Conservation (phyloP, 2,888 invertebrate genomes). For the Tribolium freemani region DNA sequence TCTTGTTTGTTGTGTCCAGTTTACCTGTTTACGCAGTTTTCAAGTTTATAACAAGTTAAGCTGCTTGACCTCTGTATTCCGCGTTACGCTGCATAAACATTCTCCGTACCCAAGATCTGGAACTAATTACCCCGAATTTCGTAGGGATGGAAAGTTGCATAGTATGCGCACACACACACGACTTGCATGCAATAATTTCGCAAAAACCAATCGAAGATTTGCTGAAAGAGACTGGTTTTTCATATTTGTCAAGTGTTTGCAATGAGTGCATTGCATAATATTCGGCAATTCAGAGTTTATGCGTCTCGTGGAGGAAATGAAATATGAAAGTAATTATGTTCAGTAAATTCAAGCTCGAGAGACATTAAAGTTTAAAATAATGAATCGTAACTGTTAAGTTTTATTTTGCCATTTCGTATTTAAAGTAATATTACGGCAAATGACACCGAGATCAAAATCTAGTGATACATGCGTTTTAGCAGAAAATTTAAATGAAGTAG, state of each 20-base stretch:
- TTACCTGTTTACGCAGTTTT: constrained; percentile 57
- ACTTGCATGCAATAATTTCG: constrained; percentile 1
- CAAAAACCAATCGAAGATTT: not conserved
- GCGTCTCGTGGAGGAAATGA: not conserved
- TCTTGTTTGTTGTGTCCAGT: constrained; percentile 59
- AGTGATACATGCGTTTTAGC: not conserved
- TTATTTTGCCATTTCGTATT: not conserved
- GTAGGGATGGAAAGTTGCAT: constrained; percentile 15
- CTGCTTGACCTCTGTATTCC: constrained; percentile 60
- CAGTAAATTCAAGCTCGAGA: not conserved
- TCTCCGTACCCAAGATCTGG: constrained; percentile 55
- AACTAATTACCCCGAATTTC: constrained; percentile 55
- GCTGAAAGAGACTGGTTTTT: not conserved
- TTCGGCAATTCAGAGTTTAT: not conserved
- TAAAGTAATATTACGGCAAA: not conserved
- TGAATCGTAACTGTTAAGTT: not conserved
- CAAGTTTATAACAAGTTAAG: constrained; percentile 60
- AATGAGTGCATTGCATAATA: not conserved
- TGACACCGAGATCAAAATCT: not conserved
- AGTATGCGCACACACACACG: not conserved
- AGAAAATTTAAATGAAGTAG: not conserved
- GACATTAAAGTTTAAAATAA: not conserved
- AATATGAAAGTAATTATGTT: not conserved
- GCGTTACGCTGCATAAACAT: constrained; percentile 60
- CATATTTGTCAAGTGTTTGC: not conserved